Percentiles rank a stretch among this genome's conserved stretches.
Conservation (phyloP, 2,113 vertebrate species). For the Meleagris gallopavo region DNA sequence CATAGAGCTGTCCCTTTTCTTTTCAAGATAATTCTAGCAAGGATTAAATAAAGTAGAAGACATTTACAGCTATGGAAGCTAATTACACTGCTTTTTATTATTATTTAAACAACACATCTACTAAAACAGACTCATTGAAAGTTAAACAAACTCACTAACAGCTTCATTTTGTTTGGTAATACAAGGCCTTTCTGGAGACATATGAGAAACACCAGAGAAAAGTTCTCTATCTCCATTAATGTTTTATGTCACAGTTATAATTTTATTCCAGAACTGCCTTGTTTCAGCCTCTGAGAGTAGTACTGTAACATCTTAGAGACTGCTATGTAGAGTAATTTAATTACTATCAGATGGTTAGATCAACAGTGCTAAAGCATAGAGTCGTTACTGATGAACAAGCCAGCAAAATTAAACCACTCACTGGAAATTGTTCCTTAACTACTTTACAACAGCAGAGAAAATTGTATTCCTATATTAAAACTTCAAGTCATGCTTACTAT, state of each 20-base stretch:
- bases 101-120: constrained; percentile 20
- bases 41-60: neutral
- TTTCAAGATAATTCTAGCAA: neutral
- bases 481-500: neutral
- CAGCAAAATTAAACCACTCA: neutral
- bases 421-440: constrained; percentile 16
- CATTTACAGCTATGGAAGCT: neutral
- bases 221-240: neutral
- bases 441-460: neutral
- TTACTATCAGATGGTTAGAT: constrained; percentile 1
- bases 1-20: neutral
- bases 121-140: neutral
- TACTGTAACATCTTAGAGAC: neutral
- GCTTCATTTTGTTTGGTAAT: constrained; percentile 9
- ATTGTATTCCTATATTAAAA: neutral
- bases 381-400: constrained; percentile 10
- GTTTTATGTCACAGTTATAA: constrained; percentile 14
- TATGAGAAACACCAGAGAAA: neutral
- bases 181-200: neutral
- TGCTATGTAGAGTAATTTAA: neutral
- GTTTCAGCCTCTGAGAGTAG: constrained; percentile 12
- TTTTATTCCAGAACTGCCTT: constrained; percentile 35
- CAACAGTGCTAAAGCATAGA: neutral
- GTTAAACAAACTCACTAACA: constrained; percentile 36
- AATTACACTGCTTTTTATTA: neutral